Conservation (phyloP, 2,797 vertebrate genomes). For the Phaenicophaeus curvirostris region DNA sequence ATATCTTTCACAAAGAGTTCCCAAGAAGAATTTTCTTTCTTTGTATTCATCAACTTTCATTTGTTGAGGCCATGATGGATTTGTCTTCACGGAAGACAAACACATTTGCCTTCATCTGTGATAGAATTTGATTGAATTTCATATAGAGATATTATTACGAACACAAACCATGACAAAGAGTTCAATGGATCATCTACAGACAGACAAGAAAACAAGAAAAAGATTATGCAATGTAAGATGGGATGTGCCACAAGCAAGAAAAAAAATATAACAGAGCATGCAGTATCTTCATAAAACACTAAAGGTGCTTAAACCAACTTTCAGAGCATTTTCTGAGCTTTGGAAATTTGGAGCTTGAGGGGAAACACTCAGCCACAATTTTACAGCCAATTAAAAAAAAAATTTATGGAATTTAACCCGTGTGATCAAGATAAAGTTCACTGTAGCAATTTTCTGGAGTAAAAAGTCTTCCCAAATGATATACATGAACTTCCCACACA, state of each 20-base stretch:
- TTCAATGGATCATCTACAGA: background rate
- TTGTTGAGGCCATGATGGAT: background rate
- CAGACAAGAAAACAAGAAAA: background rate
- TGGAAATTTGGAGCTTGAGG: background rate
- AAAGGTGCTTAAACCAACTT: background rate
- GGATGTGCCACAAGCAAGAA: background rate
- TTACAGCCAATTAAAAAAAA: background rate
- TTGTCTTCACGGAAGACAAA: background rate
- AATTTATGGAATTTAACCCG: background rate
- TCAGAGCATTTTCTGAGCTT: background rate
- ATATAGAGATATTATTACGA: fast-evolving
- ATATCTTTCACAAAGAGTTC: background rate
- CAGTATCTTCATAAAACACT: background rate
- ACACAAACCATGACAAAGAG: background rate
- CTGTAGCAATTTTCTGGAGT: background rate
- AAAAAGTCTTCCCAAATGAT: background rate
- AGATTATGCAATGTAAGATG: background rate
- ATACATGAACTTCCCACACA: background rate
- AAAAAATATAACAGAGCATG: background rate
- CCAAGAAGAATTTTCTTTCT: background rate
- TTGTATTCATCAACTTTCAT: background rate
- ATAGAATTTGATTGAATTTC: background rate
- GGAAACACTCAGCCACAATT: background rate
- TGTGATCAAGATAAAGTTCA: background rate
- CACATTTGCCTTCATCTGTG: background rate